These are phyloP conservation scores for Conus ventricosus DNA, from an alignment of 1,140 invertebrate species.

Conservation along the genomic window DNA sequence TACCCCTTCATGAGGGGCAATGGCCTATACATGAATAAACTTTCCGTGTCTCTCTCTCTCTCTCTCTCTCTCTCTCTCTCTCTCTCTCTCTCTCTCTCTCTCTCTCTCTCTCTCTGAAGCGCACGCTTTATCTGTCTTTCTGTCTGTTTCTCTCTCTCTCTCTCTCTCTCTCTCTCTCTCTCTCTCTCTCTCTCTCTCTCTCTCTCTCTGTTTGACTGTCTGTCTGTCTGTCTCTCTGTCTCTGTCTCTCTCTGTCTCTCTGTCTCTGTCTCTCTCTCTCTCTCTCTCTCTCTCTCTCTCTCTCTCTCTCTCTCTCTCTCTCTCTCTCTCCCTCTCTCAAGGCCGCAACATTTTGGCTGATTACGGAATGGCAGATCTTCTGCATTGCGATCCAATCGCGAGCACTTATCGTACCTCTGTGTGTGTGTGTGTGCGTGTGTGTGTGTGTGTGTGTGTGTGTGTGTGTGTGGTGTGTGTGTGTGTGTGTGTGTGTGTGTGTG, in stretches of 20 bases:
- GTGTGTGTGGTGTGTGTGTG: no score
- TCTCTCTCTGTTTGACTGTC: not conserved
- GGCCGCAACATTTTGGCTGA: not conserved
- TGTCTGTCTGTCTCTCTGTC: not conserved
- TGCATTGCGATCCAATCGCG: no score
- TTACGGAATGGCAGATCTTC: no score
- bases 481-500: no score
- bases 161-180: not conserved
- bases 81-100: no score
- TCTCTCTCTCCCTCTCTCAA: no score
- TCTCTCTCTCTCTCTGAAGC: no score
- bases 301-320: slow-evolving; percentile 2
- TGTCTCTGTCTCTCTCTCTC: not conserved
- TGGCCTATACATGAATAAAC: not conserved
- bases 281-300: slow-evolving; percentile 24
- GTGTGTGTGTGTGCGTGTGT: no score
- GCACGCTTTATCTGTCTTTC: not conserved
- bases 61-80: slow-evolving; percentile 22
- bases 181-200: not conserved
- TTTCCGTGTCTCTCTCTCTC: not conserved
- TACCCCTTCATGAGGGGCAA: no score
- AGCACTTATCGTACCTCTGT: no score
- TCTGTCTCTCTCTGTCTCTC: not conserved
- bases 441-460: no score
- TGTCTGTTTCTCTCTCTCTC: not conserved